phyloP scores from a whole-genome alignment of 2,113 vertebrate genomes.

The Mola mola region DNA sequence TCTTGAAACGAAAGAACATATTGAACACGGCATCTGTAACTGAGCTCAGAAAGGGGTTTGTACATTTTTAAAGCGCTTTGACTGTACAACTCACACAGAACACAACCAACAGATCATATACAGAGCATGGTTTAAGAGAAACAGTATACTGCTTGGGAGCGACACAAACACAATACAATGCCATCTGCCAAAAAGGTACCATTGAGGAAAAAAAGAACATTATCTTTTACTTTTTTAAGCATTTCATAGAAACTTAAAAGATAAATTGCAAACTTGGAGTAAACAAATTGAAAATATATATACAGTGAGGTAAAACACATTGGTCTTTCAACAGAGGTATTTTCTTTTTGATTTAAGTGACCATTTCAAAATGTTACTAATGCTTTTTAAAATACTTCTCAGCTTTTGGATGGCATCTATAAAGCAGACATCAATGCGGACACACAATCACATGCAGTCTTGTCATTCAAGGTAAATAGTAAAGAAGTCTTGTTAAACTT shows the following conservation, averaged over 20 bases:
- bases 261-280: constrained; percentile 73
- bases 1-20: constrained; percentile 54
- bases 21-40: constrained; percentile 77
- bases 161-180: constrained; percentile 76
- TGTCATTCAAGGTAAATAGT: constrained; percentile 67
- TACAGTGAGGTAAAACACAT: constrained; percentile 87
- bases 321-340: constrained; percentile 85
- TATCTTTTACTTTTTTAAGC: constrained; percentile 63
- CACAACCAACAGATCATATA: constrained; percentile 65
- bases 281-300: constrained; percentile 79
- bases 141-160: constrained; percentile 66
- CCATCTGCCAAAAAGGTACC: constrained; percentile 66
- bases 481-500: constrained; percentile 65
- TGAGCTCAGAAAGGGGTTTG: constrained; percentile 63
- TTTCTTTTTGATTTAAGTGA: constrained; percentile 75
- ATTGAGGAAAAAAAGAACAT: constrained; percentile 61
- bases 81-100: constrained; percentile 74
- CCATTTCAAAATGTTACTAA: constrained; percentile 71
- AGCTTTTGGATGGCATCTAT: constrained; percentile 66
- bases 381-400: constrained; percentile 54
- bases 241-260: constrained; percentile 82
- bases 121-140: constrained; percentile 68
- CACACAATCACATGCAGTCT: constrained; percentile 78
- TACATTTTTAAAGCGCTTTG: constrained; percentile 76
- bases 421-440: constrained; percentile 67